Evolutionary conservation across 2,113 vertebrate species (phyloP), one percentile per base, ranked within the genome.

Genomic region (Brevimyrus niger): DNA sequence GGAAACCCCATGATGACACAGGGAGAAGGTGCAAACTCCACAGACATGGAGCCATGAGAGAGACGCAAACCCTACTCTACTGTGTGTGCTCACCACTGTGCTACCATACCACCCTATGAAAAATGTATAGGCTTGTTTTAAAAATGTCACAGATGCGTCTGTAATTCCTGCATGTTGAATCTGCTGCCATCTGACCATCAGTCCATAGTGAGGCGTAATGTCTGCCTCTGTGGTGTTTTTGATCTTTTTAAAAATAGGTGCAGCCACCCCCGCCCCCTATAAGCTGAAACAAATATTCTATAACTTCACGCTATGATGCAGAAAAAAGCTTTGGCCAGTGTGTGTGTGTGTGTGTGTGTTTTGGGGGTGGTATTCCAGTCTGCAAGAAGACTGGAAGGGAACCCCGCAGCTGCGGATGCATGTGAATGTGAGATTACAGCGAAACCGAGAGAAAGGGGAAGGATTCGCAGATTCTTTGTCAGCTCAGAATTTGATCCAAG

Each of bases 401-500:
- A 76, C 82, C 84, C 83, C n/a, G 73, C 42, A 84, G 73, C 87
- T 42, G 55, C 53, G n/a, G 82, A 89, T 61, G 83, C 89, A 87
- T 76, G 88, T n/a, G 4, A 76, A 61, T 65, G 35, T 48, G 17
- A 50, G 38, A 48, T 11, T 38, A 21, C 91, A 80, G 91, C 86
- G 89, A 91, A 44, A 58, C 88, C 42, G 80, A 89, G 31, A 82
- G 50, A 91, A 93, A 90, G 50, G 90, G 88, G 90, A 42, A 44
- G 73, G 90, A 73, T 76, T 55, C 89, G 92, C 90, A 91, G 91
- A 93, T 93, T 90, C 42, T 88, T 88, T 80, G 92, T 93, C 91
- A 94, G 92, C 93, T 93, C 93, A 92, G 92, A 92, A 92, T 91
- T 92, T 69, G 50, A 91, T 90, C 89, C 91, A 53, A 87, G 89